Conservation (phyloP, 2,797 vertebrate species). For the Eremophila alpestris region DNA sequence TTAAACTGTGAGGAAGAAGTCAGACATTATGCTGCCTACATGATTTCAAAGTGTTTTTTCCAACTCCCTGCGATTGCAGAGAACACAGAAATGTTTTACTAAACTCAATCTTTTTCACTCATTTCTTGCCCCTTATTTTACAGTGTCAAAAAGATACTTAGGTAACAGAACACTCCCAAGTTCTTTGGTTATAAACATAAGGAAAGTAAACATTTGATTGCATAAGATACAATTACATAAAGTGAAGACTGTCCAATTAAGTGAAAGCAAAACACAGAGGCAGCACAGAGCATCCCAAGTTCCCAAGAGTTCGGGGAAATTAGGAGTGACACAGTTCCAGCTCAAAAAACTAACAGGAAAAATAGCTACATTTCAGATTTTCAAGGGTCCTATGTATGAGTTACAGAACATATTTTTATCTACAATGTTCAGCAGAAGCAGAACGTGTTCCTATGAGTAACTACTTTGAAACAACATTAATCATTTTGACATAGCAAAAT, state of each 20-base stretch:
- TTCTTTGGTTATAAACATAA: neutral
- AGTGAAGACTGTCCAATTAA: conserved; percentile 13
- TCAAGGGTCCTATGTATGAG: neutral
- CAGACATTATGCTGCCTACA: neutral
- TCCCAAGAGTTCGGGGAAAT: neutral
- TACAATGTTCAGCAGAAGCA: neutral
- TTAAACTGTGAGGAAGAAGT: neutral
- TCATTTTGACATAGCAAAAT: conserved; percentile 20
- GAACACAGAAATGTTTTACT: neutral
- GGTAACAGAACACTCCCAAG: neutral
- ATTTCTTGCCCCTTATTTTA: neutral
- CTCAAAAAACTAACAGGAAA: neutral
- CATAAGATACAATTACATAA: conserved; percentile 33
- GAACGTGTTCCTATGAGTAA: neutral
- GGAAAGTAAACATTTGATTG: conserved; percentile 35
- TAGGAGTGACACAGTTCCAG: neutral
- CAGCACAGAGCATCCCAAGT: neutral
- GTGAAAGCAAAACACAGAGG: neutral
- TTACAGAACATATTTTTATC: neutral
- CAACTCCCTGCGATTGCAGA: neutral
- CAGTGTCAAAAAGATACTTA: neutral
- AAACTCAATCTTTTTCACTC: neutral
- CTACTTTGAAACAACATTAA: conserved; percentile 3
- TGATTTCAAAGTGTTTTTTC: neutral
- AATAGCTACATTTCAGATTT: neutral